Conservation (phyloP, 2,888 invertebrate genomes). For the Julus scanicus region DNA sequence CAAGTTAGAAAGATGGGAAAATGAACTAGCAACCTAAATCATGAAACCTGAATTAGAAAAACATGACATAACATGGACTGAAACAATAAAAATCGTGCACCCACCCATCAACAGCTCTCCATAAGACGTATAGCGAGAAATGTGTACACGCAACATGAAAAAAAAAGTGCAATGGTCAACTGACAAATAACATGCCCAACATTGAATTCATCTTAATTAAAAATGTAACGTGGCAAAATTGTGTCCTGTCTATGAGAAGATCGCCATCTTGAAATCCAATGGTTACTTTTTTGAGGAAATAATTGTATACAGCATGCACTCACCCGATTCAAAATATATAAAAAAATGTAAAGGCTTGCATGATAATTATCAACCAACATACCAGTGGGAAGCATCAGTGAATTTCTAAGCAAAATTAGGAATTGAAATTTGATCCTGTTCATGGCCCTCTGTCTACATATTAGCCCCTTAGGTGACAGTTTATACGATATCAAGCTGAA, state of each 20-base stretch:
- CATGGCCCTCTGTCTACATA: background rate
- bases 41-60: background rate
- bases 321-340: conserved; percentile 17
- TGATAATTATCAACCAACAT: background rate
- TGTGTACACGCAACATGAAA: background rate
- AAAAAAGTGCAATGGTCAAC: conserved; percentile 7
- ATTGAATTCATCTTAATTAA: background rate
- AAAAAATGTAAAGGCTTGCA: background rate
- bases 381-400: background rate
- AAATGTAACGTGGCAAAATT: conserved; percentile 3
- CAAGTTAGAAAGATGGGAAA: conserved; percentile 26
- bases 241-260: background rate
- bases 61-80: conserved; percentile 20
- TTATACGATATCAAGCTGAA: background rate
- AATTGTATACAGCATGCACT: background rate
- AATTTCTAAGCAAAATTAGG: background rate
- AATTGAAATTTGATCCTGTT: conserved; percentile 42
- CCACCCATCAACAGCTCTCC: background rate
- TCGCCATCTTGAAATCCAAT: conserved; percentile 24
- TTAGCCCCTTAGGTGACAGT: conserved; percentile 42
- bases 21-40: conserved; percentile 35
- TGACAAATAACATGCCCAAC: background rate
- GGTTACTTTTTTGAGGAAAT: background rate
- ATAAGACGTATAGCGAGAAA: background rate
- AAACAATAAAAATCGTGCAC: conserved; percentile 38